Base-by-base conservation (phyloP, 2,113 vertebrate genomes). In the Chrysochloris asiatica region DNA sequence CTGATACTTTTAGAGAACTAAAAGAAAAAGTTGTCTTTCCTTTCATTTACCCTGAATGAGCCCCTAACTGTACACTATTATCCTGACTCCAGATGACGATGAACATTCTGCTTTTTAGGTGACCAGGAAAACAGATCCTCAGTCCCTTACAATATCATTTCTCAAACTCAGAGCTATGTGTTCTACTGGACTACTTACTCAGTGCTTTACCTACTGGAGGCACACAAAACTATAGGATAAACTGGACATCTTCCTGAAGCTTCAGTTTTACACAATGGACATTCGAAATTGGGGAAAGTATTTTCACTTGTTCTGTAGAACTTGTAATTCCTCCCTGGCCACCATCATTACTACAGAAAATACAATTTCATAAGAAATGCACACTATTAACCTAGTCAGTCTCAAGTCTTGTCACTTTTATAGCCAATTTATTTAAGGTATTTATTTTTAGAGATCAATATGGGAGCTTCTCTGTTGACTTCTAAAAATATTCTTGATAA, bases 401-500 rank as follows among this genome's bases (percentile, higher is more conserved):
- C 28, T 83, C 26, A 92, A 67, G 30, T 45, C 48, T 76, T 50
- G 22, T 4, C 61, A 56, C 72, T 80, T 52, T 86, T 79, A 83
- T 1, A 75, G 16, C 45, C 61, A 80, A 82, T 45, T 88, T 87
- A 56, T 83, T 33, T 47, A 59, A 82, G 24, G 47, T 48, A 52
- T 65, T 82, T 48, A 52, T 65, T 82, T 65, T 78, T 59, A 86
- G 77, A 94, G 61, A 79, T 28, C 52, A 75, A 72, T 30, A 26
- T 38, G 43, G n/a, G 14, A 82, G 56, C 0, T 6, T 47, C 28
- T 43, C 54, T 30, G 24, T 56, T n/a, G 59, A 52, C 75, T 93
- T 86, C 79, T 73, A 80, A 94, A 81, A 73, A 73, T 52, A 78
- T 38, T 30, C 30, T 50, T 79, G 85, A 80, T 41, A 77, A 92